phyloP scores from a whole-genome alignment of 1,140 invertebrate species.

The Lucilia sericata region DNA sequence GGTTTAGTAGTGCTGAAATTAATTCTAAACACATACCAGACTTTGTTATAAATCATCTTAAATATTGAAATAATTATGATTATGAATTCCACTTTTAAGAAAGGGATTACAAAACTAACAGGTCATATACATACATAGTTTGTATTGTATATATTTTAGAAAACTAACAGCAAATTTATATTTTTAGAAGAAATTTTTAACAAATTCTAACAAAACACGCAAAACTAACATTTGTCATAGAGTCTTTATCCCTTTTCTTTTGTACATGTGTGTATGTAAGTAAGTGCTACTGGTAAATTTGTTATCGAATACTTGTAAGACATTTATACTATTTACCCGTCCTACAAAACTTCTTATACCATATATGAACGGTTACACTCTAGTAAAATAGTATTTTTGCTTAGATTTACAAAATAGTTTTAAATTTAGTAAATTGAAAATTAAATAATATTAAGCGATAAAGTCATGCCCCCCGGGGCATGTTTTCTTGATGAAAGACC shows the following conservation, averaged over 20 bases:
- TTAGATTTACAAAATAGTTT: too few relatives aligned
- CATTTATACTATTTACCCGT: too few relatives aligned
- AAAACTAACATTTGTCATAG: constrained; percentile 37
- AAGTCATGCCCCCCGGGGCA: too few relatives aligned
- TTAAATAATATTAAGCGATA: too few relatives aligned
- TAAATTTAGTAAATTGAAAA: too few relatives aligned
- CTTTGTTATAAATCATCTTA: constrained; percentile 15
- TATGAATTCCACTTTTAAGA: not conserved
- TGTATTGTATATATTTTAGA: not conserved
- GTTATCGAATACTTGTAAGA: too few relatives aligned
- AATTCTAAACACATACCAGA: constrained; percentile 36
- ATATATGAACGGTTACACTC: too few relatives aligned
- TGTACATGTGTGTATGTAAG: too few relatives aligned
- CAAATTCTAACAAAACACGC: constrained; percentile 3
- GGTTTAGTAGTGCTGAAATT: not conserved
- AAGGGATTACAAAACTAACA: constrained; percentile 1
- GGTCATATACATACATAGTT: not conserved
- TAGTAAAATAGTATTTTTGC: too few relatives aligned
- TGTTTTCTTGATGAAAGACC: too few relatives aligned
- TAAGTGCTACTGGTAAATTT: too few relatives aligned
- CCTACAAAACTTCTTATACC: too few relatives aligned
- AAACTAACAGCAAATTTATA: not conserved
- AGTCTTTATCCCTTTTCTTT: not conserved
- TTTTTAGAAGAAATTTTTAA: not conserved
- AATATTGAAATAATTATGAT: constrained; percentile 1